Base-by-base conservation (phyloP, 2,797 vertebrate species). In the Microhierax caerulescens region DNA sequence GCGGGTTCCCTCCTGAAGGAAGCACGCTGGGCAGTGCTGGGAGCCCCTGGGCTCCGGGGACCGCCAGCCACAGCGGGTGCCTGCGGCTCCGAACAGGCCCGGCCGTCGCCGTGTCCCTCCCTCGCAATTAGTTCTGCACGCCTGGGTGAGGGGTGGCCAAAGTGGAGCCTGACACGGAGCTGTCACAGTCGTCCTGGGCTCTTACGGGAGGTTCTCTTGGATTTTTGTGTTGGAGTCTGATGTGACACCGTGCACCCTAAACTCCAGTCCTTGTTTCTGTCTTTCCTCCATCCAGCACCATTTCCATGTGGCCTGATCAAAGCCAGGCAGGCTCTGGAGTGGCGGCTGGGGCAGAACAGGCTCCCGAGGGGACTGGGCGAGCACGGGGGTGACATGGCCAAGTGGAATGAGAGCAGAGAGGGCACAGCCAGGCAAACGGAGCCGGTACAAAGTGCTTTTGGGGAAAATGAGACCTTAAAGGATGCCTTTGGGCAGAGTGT, bases 301-400 rank as follows among this genome's bases (percentile, higher is more conserved):
- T 98, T 97, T 85, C 96, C 97, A 0, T 97, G 95, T 68, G 97
- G 97, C 30, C 68, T 96, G 64, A 61, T 94, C 37, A 92, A 53
- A 87, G 83, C 88, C 60, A 61, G 81, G 59, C 85, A 32, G 24
- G 78, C 69, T 36, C 43, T 76, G 77, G 24, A 89, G 36, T 56
- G 43, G 19, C 4, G 0, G 30, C 32, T 20, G 34, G 36, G 25
- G 28, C 39, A 4, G 0, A 32, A 43, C 8, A 45, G 20, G 56
- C 53, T 72, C 15, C 30, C 0, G 0, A 48, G 76, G 15, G 48
- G 8, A 13, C 51, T 7, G 0, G 9, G 0, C 4, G 45, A 70
- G 51, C 61, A 13, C 0, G 0, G 48, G 17, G 39, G 27, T 10
- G 20, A 28, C 1, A 30, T 8, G 18, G 36, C 78, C 25, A 3